These are phyloP conservation scores for Autographa pulchrina DNA, from an alignment of 2,888 invertebrate species.

Conservation along the genomic window DNA sequence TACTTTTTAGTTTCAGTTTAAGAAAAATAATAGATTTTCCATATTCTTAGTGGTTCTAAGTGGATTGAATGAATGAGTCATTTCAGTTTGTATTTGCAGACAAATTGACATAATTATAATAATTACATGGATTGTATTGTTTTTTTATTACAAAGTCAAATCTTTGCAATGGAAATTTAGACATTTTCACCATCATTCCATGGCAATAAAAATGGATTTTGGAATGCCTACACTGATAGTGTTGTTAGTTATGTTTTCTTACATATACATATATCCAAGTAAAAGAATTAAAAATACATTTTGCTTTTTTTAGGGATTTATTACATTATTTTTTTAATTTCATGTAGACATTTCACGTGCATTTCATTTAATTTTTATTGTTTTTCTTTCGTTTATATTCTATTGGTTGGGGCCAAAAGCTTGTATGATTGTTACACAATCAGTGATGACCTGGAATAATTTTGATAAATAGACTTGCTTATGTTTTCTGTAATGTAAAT, in stretches of 20 bases:
- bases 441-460: conserved; percentile 19
- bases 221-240: too few relatives aligned
- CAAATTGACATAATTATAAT: background rate
- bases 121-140: conserved; percentile 13
- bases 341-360: background rate
- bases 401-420: conserved; percentile 24
- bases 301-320: background rate
- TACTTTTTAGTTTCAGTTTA: background rate
- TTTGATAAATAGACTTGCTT: conserved; percentile 22
- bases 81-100: background rate
- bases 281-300: background rate
- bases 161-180: conserved; percentile 5
- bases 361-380: conserved; percentile 2
- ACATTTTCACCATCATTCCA: background rate
- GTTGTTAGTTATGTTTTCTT: too few relatives aligned
- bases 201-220: too few relatives aligned
- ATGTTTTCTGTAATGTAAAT: conserved; percentile 55
- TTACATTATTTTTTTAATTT: background rate
- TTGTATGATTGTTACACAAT: conserved; percentile 13
- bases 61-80: background rate
- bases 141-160: conserved; percentile 8
- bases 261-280: background rate
- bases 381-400: background rate
- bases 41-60: background rate
- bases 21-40: background rate